These are phyloP conservation scores for Penaeus vannamei DNA, from an alignment of 1,140 invertebrate genomes.

Conservation along the genomic window DNA sequence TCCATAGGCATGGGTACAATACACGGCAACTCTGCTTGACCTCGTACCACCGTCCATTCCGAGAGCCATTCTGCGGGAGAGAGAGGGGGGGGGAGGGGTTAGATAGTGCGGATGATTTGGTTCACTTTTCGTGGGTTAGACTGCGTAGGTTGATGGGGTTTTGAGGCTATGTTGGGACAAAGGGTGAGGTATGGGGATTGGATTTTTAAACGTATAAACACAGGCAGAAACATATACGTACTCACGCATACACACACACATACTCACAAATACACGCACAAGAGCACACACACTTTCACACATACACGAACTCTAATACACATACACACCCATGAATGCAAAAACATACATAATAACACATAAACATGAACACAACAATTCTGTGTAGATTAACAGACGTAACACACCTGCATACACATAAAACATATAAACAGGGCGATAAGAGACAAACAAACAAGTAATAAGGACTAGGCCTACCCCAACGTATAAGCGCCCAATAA, in stretches of 20 bases:
- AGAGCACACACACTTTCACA: not conserved
- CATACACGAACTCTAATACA: no score
- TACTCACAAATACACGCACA: not conserved
- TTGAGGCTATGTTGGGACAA: no score
- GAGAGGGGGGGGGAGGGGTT: not conserved
- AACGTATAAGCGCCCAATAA: no score
- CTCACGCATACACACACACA: not conserved
- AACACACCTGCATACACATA: no score
- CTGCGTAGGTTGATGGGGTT: not conserved
- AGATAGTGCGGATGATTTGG: not conserved
- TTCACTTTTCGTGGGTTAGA: no score
- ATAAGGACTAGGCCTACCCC: no score
- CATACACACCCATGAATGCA: not conserved
- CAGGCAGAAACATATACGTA: constrained; percentile 39
- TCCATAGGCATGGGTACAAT: constrained; percentile 61
- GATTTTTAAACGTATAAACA: constrained; percentile 11
- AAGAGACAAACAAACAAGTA: no score
- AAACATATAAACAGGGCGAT: no score
- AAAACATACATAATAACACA: not conserved
- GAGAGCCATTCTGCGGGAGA: constrained; percentile 61
- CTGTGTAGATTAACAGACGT: no score
- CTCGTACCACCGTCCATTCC: constrained; percentile 63
- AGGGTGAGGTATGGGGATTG: not conserved
- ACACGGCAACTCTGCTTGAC: constrained; percentile 64
- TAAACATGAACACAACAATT: no score